phyloP scores from a whole-genome alignment of 2,888 invertebrate genomes.

The Catocala nupta region DNA sequence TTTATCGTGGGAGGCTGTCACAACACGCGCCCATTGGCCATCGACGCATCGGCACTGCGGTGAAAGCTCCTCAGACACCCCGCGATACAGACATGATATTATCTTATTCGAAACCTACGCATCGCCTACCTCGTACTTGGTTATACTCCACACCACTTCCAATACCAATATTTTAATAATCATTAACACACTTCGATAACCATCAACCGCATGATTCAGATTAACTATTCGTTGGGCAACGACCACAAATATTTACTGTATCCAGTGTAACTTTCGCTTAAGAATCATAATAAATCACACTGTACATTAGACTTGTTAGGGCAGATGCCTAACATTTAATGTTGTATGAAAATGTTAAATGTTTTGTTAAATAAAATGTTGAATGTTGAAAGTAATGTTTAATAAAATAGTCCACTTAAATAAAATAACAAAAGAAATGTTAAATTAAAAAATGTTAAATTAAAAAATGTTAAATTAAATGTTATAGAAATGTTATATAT shows the following conservation, averaged over 20 bases:
- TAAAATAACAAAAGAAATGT: no score
- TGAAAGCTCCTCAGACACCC: slow-evolving; percentile 83
- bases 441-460: no score
- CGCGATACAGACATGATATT: slow-evolving; percentile 74
- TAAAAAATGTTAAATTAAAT: no score
- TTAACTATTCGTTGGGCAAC: slow-evolving; percentile 32
- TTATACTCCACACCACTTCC: slow-evolving; percentile 57
- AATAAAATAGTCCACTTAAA: no score
- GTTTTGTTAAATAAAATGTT: no score
- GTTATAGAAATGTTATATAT: no score
- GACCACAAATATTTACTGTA: slow-evolving; percentile 29
- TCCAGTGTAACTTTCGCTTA: not conserved
- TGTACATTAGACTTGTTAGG: no score
- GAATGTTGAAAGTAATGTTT: no score
- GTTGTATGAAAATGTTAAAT: no score
- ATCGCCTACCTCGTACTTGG: slow-evolving; percentile 60
- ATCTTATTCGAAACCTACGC: slow-evolving; percentile 82
- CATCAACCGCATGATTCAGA: slow-evolving; percentile 50
- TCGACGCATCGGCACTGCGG: slow-evolving; percentile 62
- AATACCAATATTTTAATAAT: slow-evolving; percentile 65
- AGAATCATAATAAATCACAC: not conserved
- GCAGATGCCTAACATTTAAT: no score
- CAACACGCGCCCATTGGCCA: slow-evolving; percentile 80
- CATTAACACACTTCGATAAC: slow-evolving; percentile 65
- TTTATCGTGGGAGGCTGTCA: slow-evolving; percentile 87